These are phyloP conservation scores for Sapajus apella DNA, from an alignment of 2,113 vertebrate genomes.

Conservation along the genomic window DNA sequence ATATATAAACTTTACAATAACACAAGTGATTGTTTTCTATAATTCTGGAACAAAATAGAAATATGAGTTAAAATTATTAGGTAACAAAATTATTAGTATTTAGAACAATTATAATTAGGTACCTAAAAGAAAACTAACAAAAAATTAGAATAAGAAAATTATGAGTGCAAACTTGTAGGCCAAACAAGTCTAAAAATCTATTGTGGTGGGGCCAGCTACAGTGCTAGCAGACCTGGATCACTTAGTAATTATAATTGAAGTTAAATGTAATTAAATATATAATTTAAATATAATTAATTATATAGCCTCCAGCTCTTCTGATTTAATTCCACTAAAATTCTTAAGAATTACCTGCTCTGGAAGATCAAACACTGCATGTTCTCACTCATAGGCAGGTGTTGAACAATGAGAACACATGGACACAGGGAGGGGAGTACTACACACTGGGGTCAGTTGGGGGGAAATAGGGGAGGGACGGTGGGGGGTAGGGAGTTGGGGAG, in stretches of 20 bases:
- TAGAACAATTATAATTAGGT: neutral
- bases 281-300: neutral
- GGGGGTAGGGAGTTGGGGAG: no score
- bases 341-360: neutral
- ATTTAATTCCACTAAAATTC: neutral
- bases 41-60: slow-evolving; percentile 29
- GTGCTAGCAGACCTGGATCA: neutral
- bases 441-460: no score
- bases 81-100: neutral
- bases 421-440: no score
- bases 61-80: neutral
- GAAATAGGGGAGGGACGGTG: no score
- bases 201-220: neutral
- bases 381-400: no score
- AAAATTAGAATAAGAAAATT: slow-evolving; percentile 20
- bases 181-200: neutral
- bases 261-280: neutral
- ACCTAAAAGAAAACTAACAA: slow-evolving; percentile 14
- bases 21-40: neutral
- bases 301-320: neutral
- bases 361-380: no score
- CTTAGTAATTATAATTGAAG: slow-evolving; percentile 20
- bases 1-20: neutral
- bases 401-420: no score
- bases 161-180: neutral